A percentile compares a stretch with the other conserved stretches of the same genome.
phyloP scores from a whole-genome alignment of 2,113 vertebrate genomes.

The Mesoclemmys tuberculata region DNA sequence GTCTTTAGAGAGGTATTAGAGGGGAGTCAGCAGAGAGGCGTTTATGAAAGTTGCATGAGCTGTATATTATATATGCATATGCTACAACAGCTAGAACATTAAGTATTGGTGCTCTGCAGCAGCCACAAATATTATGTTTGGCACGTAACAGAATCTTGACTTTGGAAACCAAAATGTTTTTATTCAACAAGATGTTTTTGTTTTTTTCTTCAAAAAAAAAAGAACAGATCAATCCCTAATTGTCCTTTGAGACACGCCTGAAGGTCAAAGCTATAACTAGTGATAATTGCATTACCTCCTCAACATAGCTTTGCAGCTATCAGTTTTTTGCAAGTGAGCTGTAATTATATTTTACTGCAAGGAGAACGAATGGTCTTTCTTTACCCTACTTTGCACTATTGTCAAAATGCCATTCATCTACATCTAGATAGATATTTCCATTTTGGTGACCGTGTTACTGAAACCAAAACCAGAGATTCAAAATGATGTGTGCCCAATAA shows the following conservation, averaged over 20 bases:
- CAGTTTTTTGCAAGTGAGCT: neutral
- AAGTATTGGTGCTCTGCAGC: conserved; percentile 46
- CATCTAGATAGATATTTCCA: neutral
- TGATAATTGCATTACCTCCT: conserved; percentile 18
- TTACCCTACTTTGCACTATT: conserved; percentile 26
- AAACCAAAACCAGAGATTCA: conserved; percentile 5
- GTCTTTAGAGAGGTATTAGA: conserved; percentile 70
- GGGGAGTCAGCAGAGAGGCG: conserved; percentile 58
- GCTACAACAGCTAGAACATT: conserved; percentile 45
- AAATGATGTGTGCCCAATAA: conserved; percentile 41
- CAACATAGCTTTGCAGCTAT: conserved; percentile 18
- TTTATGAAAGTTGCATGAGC: conserved; percentile 67
- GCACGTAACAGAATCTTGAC: conserved; percentile 37
- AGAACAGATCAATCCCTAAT: conserved; percentile 55
- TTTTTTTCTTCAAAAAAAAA: conserved; percentile 28
- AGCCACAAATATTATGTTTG: conserved; percentile 63
- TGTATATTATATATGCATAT: conserved; percentile 63
- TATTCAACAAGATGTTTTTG: conserved; percentile 57
- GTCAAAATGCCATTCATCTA: conserved; percentile 40
- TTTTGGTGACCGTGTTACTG: conserved; percentile 6
- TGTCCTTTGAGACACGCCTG: conserved; percentile 55
- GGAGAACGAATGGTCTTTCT: neutral
- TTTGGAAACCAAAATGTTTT: conserved; percentile 39
- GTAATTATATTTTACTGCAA: neutral
- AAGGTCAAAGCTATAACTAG: conserved; percentile 54